Conservation (phyloP, 1,140 invertebrate species). For the Drosophila equinoxialis region DNA sequence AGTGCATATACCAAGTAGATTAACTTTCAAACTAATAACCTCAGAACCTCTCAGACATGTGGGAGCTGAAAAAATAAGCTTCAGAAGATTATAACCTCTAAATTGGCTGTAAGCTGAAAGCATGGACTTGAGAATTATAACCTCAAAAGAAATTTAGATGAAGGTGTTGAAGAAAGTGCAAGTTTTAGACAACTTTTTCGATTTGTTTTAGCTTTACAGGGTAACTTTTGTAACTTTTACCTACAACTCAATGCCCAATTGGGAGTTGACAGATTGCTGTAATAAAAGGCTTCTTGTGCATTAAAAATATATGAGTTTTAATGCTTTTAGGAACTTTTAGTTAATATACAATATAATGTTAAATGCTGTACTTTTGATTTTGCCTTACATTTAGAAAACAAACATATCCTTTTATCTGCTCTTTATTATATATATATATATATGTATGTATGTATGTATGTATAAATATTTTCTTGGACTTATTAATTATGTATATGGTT, state of each 20-base stretch:
- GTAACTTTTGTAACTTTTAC: too few relatives aligned
- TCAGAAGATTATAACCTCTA: neutral
- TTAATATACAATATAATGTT: neutral
- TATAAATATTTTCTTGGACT: constrained; percentile 17
- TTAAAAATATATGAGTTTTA: too few relatives aligned
- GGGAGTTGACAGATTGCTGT: too few relatives aligned
- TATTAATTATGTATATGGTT: constrained; percentile 22
- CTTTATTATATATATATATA: constrained; percentile 2
- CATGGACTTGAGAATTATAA: too few relatives aligned
- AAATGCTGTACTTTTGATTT: neutral
- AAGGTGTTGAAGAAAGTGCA: too few relatives aligned
- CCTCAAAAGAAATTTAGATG: too few relatives aligned
- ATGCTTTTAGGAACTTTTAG: neutral
- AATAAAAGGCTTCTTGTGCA: neutral
- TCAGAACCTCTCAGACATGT: too few relatives aligned
- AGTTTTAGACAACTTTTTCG: too few relatives aligned
- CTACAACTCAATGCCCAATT: too few relatives aligned
- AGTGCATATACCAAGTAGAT: neutral
- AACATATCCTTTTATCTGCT: neutral
- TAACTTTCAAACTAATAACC: neutral
- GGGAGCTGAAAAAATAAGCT: neutral
- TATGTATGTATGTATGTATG: constrained; percentile 26
- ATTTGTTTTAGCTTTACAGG: too few relatives aligned
- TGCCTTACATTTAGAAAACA: too few relatives aligned
- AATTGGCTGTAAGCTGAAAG: too few relatives aligned